Evolutionary conservation across 2,888 invertebrate species (phyloP), one percentile per base, ranked within the genome.

Genomic region (Zygothrica quintamaculata): DNA sequence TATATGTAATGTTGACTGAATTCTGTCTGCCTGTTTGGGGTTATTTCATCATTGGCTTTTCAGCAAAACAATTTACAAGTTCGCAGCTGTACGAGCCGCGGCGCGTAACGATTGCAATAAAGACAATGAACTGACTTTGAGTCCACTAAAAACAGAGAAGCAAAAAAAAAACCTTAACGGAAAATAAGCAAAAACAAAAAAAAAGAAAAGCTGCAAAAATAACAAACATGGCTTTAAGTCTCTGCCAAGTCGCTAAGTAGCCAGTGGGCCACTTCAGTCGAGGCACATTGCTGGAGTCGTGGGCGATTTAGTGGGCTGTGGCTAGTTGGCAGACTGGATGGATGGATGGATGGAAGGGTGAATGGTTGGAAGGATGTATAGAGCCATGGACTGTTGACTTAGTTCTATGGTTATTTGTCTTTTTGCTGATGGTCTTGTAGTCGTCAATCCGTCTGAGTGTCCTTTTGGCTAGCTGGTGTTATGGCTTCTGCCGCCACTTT

Each of bases 41-140:
- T 61, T 62, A 65, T 65, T 84, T 47, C 64, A 84, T 84, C 84
- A 81, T 66, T 76, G 74, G 65, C 70, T 59, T 76, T 76, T 78
- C 61, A 56, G 55, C 79, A 74, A 65, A 79, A 79, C 84, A 80
- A 71, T 80, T 80, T 76, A 65, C 84, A 81, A 80, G 76, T 84
- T 80, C 75, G 60, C 80, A 75, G 69, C 77, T 58, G 56, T 36
- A 16, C 37, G 46, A 42, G 16, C 56, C 74, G 64, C 73, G 55
- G 26, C 37, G 40, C 58, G 61, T 69, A 75, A 76, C 79, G 74
- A 76, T 74, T 50, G 65, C 50, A 67, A 70, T 78, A 66, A 81
- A 84, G 84, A 64, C 80, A 80, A 84, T 81, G 78, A 84, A 81
- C 77, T 74, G 70, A 47, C 46, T 53, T 60, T 39, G 40, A 57